These are phyloP conservation scores for Allacma fusca DNA, from an alignment of 2,888 invertebrate species.

Conservation along the genomic window DNA sequence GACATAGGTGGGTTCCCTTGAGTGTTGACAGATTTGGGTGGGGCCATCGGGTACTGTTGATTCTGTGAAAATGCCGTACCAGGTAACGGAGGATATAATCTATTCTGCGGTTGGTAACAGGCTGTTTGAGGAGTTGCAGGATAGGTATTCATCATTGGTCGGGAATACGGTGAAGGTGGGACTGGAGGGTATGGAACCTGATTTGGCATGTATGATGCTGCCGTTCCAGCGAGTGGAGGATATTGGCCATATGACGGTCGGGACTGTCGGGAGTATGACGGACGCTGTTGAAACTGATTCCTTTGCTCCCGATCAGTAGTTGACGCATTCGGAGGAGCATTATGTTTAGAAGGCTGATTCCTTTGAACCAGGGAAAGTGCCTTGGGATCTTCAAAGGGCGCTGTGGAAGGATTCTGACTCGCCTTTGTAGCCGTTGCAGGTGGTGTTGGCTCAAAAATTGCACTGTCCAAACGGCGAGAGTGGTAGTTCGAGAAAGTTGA, in stretches of 20 bases:
- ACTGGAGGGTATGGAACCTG: no score
- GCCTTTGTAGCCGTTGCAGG: neutral
- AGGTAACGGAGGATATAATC: neutral
- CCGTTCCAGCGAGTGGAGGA: no score
- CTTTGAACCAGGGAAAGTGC: no score
- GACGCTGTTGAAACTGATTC: no score
- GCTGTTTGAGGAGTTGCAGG: neutral
- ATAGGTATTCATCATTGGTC: neutral
- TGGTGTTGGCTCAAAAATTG: neutral
- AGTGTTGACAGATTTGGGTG: neutral
- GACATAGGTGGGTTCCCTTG: neutral
- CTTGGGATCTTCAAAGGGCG: no score
- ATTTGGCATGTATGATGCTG: no score
- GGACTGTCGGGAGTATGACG: no score
- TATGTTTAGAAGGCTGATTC: no score
- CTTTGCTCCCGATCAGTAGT: no score
- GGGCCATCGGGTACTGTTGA: neutral
- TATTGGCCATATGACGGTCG: no score
- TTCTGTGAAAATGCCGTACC: neutral
- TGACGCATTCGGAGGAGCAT: no score
- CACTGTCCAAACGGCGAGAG: neutral
- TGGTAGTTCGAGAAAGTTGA: neutral
- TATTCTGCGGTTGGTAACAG: neutral
- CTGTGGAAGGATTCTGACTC: no score
- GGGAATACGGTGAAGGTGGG: neutral